Percentiles rank a stretch among this genome's conserved stretches.
Evolutionary conservation across 1,140 invertebrate genomes (phyloP).

Genomic region (Euglossa dilemma): DNA sequence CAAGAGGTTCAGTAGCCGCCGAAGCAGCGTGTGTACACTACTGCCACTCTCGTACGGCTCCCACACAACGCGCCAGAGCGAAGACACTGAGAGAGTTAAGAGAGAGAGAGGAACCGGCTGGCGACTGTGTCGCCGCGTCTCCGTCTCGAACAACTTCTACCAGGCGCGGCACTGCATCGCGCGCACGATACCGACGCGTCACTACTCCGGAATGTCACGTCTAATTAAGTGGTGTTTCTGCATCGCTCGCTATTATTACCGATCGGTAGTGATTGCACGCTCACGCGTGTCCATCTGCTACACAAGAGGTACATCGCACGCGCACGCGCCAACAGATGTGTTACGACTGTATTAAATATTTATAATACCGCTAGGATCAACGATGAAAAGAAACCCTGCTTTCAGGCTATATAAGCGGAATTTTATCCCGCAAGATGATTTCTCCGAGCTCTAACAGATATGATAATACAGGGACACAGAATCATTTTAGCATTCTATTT

Average conservation of each 20-base stretch:
- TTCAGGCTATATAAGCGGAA: background rate
- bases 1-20: conserved; percentile 41
- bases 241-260: conserved; percentile 51
- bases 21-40: conserved; percentile 51
- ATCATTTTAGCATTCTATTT: background rate
- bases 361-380: background rate
- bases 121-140: conserved; percentile 59
- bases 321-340: background rate
- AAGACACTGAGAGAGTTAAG: conserved; percentile 38
- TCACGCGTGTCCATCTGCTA: background rate
- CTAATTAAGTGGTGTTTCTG: conserved; percentile 48
- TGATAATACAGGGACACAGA: no score
- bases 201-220: conserved; percentile 58
- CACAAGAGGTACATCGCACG: background rate
- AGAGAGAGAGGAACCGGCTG: conserved; percentile 30
- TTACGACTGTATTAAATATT: background rate
- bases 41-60: conserved; percentile 37
- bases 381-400: background rate
- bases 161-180: conserved; percentile 33
- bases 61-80: conserved; percentile 41
- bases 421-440: background rate
- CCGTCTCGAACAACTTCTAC: conserved; percentile 42
- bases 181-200: conserved; percentile 53
- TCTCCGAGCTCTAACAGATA: background rate
- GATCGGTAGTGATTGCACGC: conserved; percentile 27